Evolutionary conservation across 2,888 invertebrate genomes (phyloP).

Genomic region (Cerastoderma edule): DNA sequence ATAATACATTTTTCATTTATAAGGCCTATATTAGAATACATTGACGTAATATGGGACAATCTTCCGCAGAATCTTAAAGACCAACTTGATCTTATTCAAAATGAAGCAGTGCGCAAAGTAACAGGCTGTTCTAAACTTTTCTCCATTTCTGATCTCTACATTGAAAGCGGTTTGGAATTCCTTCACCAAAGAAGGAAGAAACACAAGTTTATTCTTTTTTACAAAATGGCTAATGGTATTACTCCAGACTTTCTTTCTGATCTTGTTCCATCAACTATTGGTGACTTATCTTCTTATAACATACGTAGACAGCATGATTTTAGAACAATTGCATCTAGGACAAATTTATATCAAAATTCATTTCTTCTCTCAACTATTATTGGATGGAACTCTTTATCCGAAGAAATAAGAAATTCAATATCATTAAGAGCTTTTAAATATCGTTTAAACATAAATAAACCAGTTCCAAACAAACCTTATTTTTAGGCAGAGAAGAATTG

Average conservation of each 20-base stretch:
- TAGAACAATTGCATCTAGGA: not conserved
- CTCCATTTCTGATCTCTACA: not conserved
- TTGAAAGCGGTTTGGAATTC: too few relatives aligned
- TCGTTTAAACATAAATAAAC: not conserved
- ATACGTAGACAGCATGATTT: not conserved
- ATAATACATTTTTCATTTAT: constrained; percentile 9
- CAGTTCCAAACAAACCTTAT: constrained; percentile 6
- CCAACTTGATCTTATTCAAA: not conserved
- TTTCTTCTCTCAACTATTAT: not conserved
- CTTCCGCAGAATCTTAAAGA: not conserved
- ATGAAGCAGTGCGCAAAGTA: not conserved
- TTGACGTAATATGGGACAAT: constrained; percentile 2
- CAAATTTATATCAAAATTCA: not conserved
- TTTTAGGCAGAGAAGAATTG: not conserved
- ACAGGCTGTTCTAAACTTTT: not conserved
- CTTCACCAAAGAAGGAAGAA: too few relatives aligned
- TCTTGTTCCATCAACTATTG: not conserved
- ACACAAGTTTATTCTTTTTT: too few relatives aligned
- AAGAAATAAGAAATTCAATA: not conserved
- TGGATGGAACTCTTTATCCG: not conserved
- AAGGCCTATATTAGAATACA: not conserved
- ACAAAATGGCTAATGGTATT: too few relatives aligned
- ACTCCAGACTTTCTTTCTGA: not conserved
- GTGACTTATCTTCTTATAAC: not conserved
- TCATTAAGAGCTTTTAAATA: not conserved